Base-by-base conservation (phyloP, 2,113 vertebrate genomes). In the Callospermophilus lateralis region DNA sequence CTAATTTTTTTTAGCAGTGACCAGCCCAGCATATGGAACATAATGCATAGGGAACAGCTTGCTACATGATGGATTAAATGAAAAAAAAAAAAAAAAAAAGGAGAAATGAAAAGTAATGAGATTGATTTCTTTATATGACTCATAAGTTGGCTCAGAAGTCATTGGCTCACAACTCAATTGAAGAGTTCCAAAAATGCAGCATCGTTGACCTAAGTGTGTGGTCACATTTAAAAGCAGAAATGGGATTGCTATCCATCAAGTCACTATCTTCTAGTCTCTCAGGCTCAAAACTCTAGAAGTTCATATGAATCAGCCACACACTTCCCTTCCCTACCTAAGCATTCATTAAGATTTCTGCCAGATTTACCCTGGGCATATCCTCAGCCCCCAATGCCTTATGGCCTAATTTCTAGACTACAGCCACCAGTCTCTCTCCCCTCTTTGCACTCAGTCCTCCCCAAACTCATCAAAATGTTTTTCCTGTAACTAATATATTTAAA, bases 111-210 rank as follows among this genome's bases (percentile, higher is more conserved):
- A 93, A 92, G 89, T 86, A 95, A 97, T 92, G 94, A 96, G 72
- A 97, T 95, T 86, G 90, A 92, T 96, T 96, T 76, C 96, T 92
- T 89, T 68, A n/a, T 61, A 81, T 97, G 96, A 97, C 96, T 98
- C 97, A 97, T 84, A 86, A 76, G 32, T 97, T 98, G 97, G 97
- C 97, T 94, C 91, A 77, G 96, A 94, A 92, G 58, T 65, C 67
- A 80, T 67, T 84, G 95, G 84, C 95, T 89, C 84, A 9, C 39
- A 65, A 55, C 92, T 74, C 84, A 55, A 9, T 4, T 73, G 87
- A 96, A 79, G 84, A 63, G 95, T 94, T 97, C 85, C 92, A 91
- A 91, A 97, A 95, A 55, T n/a, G 67, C 53, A 80, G 76, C 80
- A 68, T 51, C 34, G 2, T 78, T 96, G 97, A 97, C 96, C 95